Evolutionary conservation across 2,113 vertebrate species (phyloP).

Genomic region (Erpornis zantholeuca): DNA sequence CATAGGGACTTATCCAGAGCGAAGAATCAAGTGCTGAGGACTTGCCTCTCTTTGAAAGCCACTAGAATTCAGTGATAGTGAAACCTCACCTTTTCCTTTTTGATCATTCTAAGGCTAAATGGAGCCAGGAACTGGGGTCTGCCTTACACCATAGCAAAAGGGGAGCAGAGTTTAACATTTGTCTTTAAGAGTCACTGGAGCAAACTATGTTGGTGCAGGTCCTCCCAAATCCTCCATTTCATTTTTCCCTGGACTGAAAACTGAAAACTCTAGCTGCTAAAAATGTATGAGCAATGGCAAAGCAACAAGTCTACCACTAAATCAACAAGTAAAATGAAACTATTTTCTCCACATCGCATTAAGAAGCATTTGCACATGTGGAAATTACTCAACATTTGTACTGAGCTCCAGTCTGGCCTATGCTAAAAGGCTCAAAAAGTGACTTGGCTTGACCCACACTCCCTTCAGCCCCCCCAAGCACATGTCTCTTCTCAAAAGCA

Average conservation of each 20-base stretch:
- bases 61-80: not conserved
- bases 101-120: not conserved
- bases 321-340: not conserved
- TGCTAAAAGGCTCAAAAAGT: not conserved
- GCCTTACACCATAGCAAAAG: not conserved
- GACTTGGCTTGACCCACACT: not conserved
- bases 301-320: not conserved
- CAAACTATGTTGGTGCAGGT: rapidly evolving
- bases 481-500: not conserved
- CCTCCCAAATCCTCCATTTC: not conserved
- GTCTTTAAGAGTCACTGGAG: not conserved
- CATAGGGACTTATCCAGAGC: not conserved
- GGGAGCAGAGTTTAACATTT: not conserved
- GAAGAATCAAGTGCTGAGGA: not conserved
- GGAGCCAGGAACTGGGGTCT: not conserved
- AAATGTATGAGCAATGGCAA: not conserved
- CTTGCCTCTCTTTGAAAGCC: not conserved
- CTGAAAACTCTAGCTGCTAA: not conserved
- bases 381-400: not conserved
- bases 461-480: rapidly evolving
- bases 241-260: not conserved
- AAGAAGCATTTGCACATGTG: not conserved
- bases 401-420: not conserved
- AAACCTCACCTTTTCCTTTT: not conserved
- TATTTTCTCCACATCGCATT: not conserved